phyloP scores from a whole-genome alignment of 1,140 invertebrate genomes.

The Dinoponera quadriceps region DNA sequence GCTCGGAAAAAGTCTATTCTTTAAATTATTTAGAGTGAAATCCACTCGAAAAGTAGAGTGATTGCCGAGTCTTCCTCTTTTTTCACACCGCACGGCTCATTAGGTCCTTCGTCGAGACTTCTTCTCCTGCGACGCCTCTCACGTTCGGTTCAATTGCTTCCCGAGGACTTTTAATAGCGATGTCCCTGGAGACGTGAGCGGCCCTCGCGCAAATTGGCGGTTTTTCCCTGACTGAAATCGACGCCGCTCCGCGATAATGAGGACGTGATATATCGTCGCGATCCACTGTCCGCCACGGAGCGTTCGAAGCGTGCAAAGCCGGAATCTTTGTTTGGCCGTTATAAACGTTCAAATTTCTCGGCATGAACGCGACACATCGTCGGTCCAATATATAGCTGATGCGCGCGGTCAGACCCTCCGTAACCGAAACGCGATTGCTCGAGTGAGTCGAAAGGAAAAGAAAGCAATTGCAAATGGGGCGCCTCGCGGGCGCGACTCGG shows the following conservation, averaged over 20 bases:
- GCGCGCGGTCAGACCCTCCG: not conserved
- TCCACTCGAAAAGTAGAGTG: too few species aligned
- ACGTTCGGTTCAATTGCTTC: slow-evolving; percentile 61
- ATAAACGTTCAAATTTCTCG: not conserved
- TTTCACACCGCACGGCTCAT: slow-evolving; percentile 8
- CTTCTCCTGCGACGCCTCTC: slow-evolving; percentile 16
- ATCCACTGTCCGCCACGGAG: slow-evolving; percentile 50
- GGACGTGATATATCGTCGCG: slow-evolving; percentile 61
- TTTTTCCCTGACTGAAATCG: slow-evolving; percentile 48
- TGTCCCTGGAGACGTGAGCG: slow-evolving; percentile 65
- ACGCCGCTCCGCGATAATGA: slow-evolving; percentile 58
- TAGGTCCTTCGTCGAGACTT: slow-evolving; percentile 36
- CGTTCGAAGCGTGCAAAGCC: not conserved
- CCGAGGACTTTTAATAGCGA: slow-evolving; percentile 66
- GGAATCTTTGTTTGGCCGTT: not conserved
- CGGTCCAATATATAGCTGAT: slow-evolving; percentile 12
- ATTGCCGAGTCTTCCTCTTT: not conserved
- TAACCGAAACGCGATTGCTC: slow-evolving; percentile 1
- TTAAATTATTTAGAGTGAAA: too few species aligned
- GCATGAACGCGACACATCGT: not conserved
- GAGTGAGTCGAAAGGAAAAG: not conserved
- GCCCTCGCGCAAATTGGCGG: slow-evolving; percentile 63
- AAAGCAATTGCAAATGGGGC: slow-evolving; percentile 24
- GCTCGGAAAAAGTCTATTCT: too few species aligned
- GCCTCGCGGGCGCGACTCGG: not conserved